Evolutionary conservation across 2,113 vertebrate genomes (phyloP).

Genomic region (Capreolus pygargus): DNA sequence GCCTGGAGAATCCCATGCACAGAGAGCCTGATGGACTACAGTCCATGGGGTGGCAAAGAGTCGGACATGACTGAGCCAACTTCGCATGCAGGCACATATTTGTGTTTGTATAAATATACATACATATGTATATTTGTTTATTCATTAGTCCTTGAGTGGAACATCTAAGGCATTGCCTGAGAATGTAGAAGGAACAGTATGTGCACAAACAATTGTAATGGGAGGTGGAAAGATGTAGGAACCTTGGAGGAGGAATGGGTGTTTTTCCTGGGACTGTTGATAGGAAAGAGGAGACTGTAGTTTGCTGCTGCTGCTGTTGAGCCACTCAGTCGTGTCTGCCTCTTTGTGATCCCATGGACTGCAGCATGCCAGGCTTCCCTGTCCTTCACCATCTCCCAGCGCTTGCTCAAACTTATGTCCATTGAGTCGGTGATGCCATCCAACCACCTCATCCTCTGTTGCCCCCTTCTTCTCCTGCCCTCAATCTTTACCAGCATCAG

Average conservation of each 20-base stretch:
- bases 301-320: not conserved
- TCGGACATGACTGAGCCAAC: not conserved
- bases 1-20: not conserved
- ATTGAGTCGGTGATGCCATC: not conserved
- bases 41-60: not conserved
- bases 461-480: not conserved
- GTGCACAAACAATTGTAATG: not conserved
- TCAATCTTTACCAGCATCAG: not conserved
- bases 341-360: not conserved
- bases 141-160: not conserved
- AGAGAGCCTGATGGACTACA: not conserved
- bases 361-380: not conserved
- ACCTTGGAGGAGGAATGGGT: not conserved
- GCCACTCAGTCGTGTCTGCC: not conserved
- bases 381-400: not conserved
- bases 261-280: not conserved
- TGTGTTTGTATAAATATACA: not conserved
- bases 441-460: not conserved
- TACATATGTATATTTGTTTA: not conserved
- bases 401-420: not conserved
- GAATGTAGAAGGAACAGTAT: not conserved
- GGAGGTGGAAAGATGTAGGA: not conserved
- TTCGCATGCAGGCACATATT: not conserved
- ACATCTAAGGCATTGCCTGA: not conserved
- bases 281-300: not conserved